Conservation (phyloP, 2,888 invertebrate genomes). For the Corbicula japonica region DNA sequence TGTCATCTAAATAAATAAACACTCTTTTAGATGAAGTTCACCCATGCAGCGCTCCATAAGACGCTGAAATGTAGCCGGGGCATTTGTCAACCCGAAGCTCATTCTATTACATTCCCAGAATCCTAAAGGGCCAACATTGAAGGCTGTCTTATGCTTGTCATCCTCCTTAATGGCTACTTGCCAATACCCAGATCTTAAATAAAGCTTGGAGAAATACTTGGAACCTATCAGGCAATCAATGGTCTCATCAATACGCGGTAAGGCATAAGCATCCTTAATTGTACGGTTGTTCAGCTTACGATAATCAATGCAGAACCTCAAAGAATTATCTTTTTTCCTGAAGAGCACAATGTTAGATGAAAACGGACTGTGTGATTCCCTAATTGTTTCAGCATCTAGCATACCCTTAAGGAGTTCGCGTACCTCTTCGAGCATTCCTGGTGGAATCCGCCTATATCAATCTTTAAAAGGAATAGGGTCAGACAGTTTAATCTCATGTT, state of each 20-base stretch:
- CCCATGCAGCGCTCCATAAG: conserved; percentile 8
- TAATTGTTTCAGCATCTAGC: conserved; percentile 4
- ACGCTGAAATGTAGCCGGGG: conserved; percentile 1
- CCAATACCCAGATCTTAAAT: conserved; percentile 4
- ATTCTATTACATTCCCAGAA: neutral
- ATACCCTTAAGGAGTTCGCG: conserved; percentile 1
- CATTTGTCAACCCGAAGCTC: neutral
- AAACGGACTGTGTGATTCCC: neutral
- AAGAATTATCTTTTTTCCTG: neutral
- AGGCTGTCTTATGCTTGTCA: conserved; percentile 4
- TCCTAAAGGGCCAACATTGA: neutral
- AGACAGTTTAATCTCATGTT: neutral
- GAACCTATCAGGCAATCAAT: conserved; percentile 4
- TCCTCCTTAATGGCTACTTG: conserved; percentile 3
- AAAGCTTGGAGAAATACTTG: conserved; percentile 7
- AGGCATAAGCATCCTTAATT: neutral
- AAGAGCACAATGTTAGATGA: neutral
- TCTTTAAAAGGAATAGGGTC: conserved; percentile 1
- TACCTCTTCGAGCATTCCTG: conserved; percentile 2
- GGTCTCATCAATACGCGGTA: neutral
- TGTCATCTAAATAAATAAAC: conserved; percentile 15
- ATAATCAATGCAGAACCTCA: neutral
- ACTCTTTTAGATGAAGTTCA: conserved; percentile 2
- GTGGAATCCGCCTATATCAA: neutral
- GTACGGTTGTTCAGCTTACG: neutral